Percentiles rank a stretch among this genome's conserved stretches.
These are phyloP conservation scores for Anarsia innoxiella DNA, from an alignment of 2,888 invertebrate genomes.

Conservation along the genomic window DNA sequence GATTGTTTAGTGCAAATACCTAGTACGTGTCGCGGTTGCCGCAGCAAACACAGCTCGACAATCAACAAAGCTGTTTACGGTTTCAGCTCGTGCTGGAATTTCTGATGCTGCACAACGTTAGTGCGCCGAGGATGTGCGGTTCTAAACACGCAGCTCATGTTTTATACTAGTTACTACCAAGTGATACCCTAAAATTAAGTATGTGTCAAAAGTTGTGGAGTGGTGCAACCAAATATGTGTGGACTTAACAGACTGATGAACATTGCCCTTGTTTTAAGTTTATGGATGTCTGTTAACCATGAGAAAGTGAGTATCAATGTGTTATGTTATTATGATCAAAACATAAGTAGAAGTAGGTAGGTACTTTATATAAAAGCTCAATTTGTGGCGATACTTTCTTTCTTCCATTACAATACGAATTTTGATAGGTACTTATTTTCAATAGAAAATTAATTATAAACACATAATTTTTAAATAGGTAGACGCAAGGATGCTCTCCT, in stretches of 20 bases:
- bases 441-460: too few species aligned
- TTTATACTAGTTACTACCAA: too few species aligned
- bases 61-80: conserved; percentile 59
- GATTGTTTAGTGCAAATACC: conserved; percentile 51
- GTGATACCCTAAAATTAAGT: too few species aligned
- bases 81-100: conserved; percentile 46
- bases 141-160: conserved; percentile 12
- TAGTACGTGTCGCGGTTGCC: conserved; percentile 34
- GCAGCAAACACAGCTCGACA: conserved; percentile 51
- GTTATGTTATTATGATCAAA: not conserved
- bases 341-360: not conserved
- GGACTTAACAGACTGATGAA: conserved; percentile 23
- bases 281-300: conserved; percentile 18
- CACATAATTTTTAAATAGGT: too few species aligned
- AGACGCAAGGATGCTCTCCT: too few species aligned
- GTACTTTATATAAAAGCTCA: too few species aligned
- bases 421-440: too few species aligned
- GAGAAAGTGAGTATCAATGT: conserved; percentile 5
- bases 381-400: too few species aligned
- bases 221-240: conserved; percentile 34
- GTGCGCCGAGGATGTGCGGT: conserved; percentile 8
- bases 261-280: conserved; percentile 16
- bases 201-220: conserved; percentile 26
- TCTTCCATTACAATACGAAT: too few species aligned
- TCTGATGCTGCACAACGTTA: conserved; percentile 24